A percentile compares a stretch with the other conserved stretches of the same genome.
These are phyloP conservation scores for Sciurus carolinensis DNA, from an alignment of 2,797 vertebrate genomes.

Conservation along the genomic window DNA sequence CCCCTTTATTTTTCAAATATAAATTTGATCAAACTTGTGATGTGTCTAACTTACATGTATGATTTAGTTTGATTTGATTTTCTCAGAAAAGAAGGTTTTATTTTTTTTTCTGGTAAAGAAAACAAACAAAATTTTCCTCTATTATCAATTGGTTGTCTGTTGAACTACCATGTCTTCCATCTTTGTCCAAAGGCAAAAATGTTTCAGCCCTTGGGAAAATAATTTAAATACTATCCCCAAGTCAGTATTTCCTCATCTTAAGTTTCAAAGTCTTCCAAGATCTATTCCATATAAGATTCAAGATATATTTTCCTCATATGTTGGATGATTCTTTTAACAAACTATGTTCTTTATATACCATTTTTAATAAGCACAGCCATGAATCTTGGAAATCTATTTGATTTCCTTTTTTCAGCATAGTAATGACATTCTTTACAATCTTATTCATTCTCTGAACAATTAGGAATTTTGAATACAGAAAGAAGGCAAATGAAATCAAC, in stretches of 20 bases:
- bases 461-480: neutral
- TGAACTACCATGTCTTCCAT: neutral
- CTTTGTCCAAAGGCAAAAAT: constrained; percentile 42
- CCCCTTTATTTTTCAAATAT: neutral
- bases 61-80: neutral
- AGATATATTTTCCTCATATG: neutral
- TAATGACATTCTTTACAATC: neutral
- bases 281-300: neutral
- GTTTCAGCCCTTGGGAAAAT: neutral
- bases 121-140: neutral
- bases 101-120: neutral
- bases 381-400: constrained; percentile 17
- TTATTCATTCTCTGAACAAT: neutral
- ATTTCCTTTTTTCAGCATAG: constrained; percentile 10
- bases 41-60: neutral
- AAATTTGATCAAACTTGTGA: neutral
- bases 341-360: neutral
- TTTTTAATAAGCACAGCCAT: neutral
- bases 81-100: neutral
- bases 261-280: neutral
- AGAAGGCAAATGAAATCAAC: neutral
- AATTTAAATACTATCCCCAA: neutral
- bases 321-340: neutral
- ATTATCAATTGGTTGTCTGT: neutral
- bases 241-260: constrained; percentile 24